Evolutionary conservation across 2,113 vertebrate species (phyloP), one percentile per base, ranked within the genome.

Genomic region (Daubentonia madagascariensis): DNA sequence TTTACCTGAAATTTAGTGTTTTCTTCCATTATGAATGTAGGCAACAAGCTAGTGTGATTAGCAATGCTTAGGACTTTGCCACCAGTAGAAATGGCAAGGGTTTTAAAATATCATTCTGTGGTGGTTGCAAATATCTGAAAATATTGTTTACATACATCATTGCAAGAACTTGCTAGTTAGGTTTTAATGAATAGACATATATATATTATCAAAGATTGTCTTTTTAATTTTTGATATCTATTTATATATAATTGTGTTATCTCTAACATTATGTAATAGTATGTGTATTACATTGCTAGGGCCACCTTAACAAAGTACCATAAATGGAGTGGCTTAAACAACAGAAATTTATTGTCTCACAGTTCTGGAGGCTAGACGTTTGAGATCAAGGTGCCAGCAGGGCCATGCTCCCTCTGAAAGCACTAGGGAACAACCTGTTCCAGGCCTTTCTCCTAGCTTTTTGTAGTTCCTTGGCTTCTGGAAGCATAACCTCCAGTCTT

Each of bases 151-250:
- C 4, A 25, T 7, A 83, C 20, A 83, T 96, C 40, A 70, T 86
- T 94, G 22, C 3, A 94, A 89, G 45, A 78, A 87, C 54, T 90
- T 86, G 59, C 45, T 96, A 52, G 30, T 87, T 90, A 90, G 45
- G 32, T 52, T 72, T 32, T 90, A 75, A 80, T 76, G 68, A 84
- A 96, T 50, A 85, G 16, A 76, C 6, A 70, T 1, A n/a, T 76
- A n/a, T 76, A 54, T 70, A 4, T 72, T 85, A 72, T 63, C 61
- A 22, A 92, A 59, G 20, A 63, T 95, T 89, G 12, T 61, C 48
- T 95, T 85, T 92, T 84, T 87, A 72, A 45, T 83, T 76, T 96
- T 95, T 89, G 57, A n/a, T 75, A 68, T 89, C 35, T 79, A n/a
- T 70, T 14, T 87, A 48, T 63, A 59, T 68, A 65, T 28, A 57